Conservation (phyloP, 2,113 vertebrate species). For the Pelodiscus sinensis region DNA sequence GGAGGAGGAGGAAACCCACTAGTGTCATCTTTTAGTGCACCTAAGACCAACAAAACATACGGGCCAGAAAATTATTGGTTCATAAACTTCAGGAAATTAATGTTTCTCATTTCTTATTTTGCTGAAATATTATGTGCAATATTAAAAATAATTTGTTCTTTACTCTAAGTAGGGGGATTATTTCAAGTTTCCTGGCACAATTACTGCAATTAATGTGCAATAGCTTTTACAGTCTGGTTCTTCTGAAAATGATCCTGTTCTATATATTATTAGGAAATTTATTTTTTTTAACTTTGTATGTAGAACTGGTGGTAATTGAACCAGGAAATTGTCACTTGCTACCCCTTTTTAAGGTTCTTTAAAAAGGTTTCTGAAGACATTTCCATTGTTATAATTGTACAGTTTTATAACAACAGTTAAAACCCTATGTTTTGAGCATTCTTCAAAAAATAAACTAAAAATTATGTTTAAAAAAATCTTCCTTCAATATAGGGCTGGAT, state of each 20-base stretch:
- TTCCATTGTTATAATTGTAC: not conserved
- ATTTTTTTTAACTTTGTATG: not conserved
- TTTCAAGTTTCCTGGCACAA: not conserved
- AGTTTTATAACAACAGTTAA: not conserved
- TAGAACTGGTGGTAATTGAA: not conserved
- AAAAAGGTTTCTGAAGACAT: not conserved
- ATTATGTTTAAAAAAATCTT: not conserved
- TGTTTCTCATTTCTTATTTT: not conserved
- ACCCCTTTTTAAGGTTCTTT: not conserved
- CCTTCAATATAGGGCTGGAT: not conserved
- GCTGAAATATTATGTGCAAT: not conserved
- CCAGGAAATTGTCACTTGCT: not conserved
- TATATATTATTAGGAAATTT: not conserved
- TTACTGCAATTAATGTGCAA: not conserved
- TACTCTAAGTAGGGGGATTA: not conserved
- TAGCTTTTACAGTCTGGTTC: not conserved
- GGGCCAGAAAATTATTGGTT: accelerated
- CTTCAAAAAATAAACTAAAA: not conserved
- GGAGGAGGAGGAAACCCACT: not conserved
- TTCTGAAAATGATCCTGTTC: not conserved
- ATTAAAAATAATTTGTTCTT: not conserved
- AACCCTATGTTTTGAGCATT: not conserved
- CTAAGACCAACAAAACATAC: not conserved
- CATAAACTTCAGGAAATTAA: not conserved
- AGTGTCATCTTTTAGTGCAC: not conserved